Percentiles rank a stretch among this genome's conserved stretches.
phyloP scores from a whole-genome alignment of 1,140 invertebrate genomes.

The Colletes gigas region DNA sequence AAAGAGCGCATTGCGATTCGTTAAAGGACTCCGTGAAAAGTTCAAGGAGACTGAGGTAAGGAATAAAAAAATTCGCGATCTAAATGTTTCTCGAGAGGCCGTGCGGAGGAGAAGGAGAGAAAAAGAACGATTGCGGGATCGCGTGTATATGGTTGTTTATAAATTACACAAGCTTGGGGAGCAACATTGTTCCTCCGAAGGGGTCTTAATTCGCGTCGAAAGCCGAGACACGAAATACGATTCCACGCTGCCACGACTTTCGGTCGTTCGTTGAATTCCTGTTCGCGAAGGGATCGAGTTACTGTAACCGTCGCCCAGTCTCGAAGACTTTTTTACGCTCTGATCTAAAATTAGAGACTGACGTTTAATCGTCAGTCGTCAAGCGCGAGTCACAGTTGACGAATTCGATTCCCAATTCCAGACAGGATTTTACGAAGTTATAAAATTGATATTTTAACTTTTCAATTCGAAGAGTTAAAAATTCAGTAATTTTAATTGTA shows the following conservation, averaged over 20 bases:
- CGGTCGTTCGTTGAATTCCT: too few relatives aligned
- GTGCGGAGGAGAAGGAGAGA: neutral
- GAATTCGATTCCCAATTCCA: too few relatives aligned
- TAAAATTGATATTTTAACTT: too few relatives aligned
- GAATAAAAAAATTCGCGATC: constrained; percentile 24
- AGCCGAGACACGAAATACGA: neutral
- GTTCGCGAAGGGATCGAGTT: too few relatives aligned
- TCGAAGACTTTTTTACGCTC: too few relatives aligned
- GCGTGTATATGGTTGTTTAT: constrained; percentile 33
- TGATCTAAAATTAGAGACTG: too few relatives aligned
- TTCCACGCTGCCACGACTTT: neutral
- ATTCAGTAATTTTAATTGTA: too few relatives aligned
- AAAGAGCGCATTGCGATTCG: neutral
- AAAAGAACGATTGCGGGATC: constrained; percentile 35
- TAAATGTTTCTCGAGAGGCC: neutral
- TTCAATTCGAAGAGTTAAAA: too few relatives aligned
- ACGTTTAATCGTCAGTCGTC: too few relatives aligned
- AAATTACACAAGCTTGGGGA: neutral
- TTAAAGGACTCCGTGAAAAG: constrained; percentile 18
- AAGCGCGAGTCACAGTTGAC: too few relatives aligned
- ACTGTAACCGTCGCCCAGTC: too few relatives aligned
- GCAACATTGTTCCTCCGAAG: neutral
- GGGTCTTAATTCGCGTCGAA: neutral
- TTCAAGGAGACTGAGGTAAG: constrained; percentile 49
- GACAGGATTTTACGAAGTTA: too few relatives aligned